Evolutionary conservation across 2,888 invertebrate genomes (phyloP).

Genomic region (Drosophila anceps): DNA sequence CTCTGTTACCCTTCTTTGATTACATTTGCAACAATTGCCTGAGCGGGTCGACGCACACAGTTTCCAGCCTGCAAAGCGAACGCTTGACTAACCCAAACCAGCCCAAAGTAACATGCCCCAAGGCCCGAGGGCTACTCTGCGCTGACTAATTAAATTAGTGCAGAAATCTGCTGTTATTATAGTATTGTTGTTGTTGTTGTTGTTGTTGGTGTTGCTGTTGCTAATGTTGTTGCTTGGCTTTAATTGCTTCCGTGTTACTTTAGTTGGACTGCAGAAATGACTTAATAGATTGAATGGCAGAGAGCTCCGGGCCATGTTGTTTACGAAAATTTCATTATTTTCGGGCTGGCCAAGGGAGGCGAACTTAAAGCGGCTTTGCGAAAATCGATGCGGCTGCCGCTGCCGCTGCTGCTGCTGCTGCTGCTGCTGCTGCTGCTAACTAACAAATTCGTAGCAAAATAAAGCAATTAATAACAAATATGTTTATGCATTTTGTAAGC

Average conservation of each 20-base stretch:
- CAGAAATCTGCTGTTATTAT: constrained; percentile 51
- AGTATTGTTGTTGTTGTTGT: constrained; percentile 27
- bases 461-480: constrained; percentile 71
- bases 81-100: constrained; percentile 29
- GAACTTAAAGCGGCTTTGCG: constrained; percentile 46
- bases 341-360: background rate
- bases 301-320: constrained; percentile 4
- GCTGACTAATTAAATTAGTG: constrained; percentile 73
- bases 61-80: constrained; percentile 22
- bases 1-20: constrained; percentile 52
- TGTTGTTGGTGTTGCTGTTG: constrained; percentile 9
- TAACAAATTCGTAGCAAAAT: constrained; percentile 49
- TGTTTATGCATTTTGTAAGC: constrained; percentile 62
- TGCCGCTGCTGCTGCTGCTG: background rate
- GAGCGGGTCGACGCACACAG: constrained; percentile 16
- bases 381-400: constrained; percentile 38
- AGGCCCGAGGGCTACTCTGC: constrained; percentile 9
- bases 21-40: constrained; percentile 45
- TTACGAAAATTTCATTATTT: constrained; percentile 16
- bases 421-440: constrained; percentile 27
- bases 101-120: constrained; percentile 1
- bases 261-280: constrained; percentile 30
- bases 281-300: constrained; percentile 50
- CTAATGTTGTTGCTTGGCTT: constrained; percentile 36
- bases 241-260: constrained; percentile 53